These are phyloP conservation scores for Dysmachus trigonus DNA, from an alignment of 2,888 invertebrate species.

Conservation along the genomic window DNA sequence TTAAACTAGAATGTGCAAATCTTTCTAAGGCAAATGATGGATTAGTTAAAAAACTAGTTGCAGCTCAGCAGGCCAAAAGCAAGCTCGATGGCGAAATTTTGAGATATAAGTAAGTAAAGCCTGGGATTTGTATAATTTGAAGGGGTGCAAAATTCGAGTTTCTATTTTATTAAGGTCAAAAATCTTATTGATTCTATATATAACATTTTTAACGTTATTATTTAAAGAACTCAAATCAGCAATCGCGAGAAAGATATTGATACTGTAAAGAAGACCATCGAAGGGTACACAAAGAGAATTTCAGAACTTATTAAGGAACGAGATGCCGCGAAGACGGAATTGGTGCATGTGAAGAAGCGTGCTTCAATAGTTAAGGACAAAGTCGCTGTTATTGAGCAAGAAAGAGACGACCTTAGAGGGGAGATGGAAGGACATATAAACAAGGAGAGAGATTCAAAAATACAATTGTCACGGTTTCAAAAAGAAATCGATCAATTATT, in stretches of 20 bases:
- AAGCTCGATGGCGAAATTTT: background rate
- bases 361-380: slow-evolving; percentile 54
- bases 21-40: slow-evolving; percentile 60
- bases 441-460: slow-evolving; percentile 57
- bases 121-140: background rate
- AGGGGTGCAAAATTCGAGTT: background rate
- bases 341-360: slow-evolving; percentile 56
- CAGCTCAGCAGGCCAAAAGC: slow-evolving; percentile 56
- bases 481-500: slow-evolving; percentile 59
- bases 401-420: slow-evolving; percentile 59
- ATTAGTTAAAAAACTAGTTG: slow-evolving; percentile 58
- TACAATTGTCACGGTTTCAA: slow-evolving; percentile 56
- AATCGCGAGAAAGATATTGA: slow-evolving; percentile 45
- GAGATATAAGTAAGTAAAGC: slow-evolving; percentile 40
- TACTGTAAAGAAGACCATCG: slow-evolving; percentile 47
- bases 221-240: slow-evolving; percentile 32
- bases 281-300: slow-evolving; percentile 57
- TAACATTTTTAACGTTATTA: background rate
- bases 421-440: slow-evolving; percentile 56
- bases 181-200: too few species aligned
- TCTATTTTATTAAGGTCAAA: too few species aligned
- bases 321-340: slow-evolving; percentile 58
- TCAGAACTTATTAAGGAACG: slow-evolving; percentile 60
- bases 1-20: slow-evolving; percentile 59
- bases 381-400: slow-evolving; percentile 59